phyloP scores from a whole-genome alignment of 2,797 vertebrate species.

The Linurgus olivaceus region DNA sequence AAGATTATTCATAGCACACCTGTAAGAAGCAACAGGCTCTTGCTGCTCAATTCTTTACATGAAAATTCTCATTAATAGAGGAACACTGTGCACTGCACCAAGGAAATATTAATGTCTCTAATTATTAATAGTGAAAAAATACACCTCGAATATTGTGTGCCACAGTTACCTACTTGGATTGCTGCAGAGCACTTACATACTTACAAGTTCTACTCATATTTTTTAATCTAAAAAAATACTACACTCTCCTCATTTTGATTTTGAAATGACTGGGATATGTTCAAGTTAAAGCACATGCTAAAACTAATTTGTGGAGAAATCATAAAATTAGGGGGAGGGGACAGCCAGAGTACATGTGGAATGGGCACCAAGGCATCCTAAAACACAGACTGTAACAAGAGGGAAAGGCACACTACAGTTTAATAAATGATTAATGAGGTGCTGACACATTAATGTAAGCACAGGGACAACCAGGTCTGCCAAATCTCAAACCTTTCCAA shows the following conservation, averaged over 20 bases:
- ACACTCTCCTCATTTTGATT: slow-evolving; percentile 35
- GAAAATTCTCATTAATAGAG: slow-evolving; percentile 31
- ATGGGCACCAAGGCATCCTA: slow-evolving; percentile 50
- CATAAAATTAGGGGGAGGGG: slow-evolving; percentile 48
- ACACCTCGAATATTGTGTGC: neutral
- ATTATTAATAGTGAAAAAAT: slow-evolving; percentile 13
- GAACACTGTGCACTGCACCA: neutral
- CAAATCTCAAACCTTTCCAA: slow-evolving; percentile 70
- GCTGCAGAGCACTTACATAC: slow-evolving; percentile 9
- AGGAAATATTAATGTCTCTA: slow-evolving; percentile 7
- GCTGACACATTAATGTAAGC: slow-evolving; percentile 70
- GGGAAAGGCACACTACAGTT: slow-evolving; percentile 52
- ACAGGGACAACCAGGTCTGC: slow-evolving; percentile 62
- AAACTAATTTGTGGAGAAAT: slow-evolving; percentile 65
- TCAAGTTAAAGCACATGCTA: slow-evolving; percentile 55
- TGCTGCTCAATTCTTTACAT: slow-evolving; percentile 40
- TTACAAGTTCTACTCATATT: slow-evolving; percentile 26
- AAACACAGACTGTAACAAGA: slow-evolving; percentile 48
- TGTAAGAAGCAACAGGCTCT: slow-evolving; percentile 12
- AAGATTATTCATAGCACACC: slow-evolving; percentile 61
- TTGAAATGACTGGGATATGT: slow-evolving; percentile 25
- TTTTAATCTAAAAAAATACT: slow-evolving; percentile 65
- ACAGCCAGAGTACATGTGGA: slow-evolving; percentile 40
- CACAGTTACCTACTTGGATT: neutral
- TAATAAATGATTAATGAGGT: slow-evolving; percentile 72